Evolutionary conservation across 2,797 vertebrate species (phyloP).

Genomic region (Enteromius afrohamiltoni): DNA sequence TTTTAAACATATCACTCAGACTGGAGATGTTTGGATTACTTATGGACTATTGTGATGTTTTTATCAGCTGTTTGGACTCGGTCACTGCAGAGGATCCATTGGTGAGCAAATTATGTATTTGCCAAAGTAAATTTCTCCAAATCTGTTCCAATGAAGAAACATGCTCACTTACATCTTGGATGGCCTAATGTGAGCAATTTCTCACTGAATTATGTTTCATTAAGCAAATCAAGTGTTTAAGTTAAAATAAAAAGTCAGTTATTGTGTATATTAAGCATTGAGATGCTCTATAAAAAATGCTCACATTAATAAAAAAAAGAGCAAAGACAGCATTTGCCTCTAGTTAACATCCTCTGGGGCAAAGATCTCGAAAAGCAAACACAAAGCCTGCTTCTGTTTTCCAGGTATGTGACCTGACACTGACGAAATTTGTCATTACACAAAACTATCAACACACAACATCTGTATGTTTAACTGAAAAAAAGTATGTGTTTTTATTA

Average conservation of each 20-base stretch:
- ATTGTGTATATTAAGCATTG: background rate
- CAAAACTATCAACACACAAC: slow-evolving; percentile 8
- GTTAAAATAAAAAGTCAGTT: background rate
- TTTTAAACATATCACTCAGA: background rate
- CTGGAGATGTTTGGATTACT: background rate
- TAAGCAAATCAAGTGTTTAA: background rate
- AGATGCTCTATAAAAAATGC: background rate
- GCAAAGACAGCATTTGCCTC: slow-evolving; percentile 48
- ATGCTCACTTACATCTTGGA: background rate
- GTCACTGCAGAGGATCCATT: background rate
- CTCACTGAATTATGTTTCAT: background rate
- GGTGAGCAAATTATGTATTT: background rate
- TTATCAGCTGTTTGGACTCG: background rate
- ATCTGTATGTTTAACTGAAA: background rate
- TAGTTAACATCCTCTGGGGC: slow-evolving; percentile 33
- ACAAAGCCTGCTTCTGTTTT: background rate
- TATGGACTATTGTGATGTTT: background rate
- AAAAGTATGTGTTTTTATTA: background rate
- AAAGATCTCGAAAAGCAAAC: slow-evolving; percentile 33
- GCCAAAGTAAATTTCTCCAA: background rate
- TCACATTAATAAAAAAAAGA: background rate
- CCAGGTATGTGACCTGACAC: background rate
- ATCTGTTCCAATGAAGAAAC: background rate
- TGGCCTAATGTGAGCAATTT: background rate
- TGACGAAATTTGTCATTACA: background rate